Conservation (phyloP, 2,113 vertebrate genomes). For the Plectropomus leopardus region DNA sequence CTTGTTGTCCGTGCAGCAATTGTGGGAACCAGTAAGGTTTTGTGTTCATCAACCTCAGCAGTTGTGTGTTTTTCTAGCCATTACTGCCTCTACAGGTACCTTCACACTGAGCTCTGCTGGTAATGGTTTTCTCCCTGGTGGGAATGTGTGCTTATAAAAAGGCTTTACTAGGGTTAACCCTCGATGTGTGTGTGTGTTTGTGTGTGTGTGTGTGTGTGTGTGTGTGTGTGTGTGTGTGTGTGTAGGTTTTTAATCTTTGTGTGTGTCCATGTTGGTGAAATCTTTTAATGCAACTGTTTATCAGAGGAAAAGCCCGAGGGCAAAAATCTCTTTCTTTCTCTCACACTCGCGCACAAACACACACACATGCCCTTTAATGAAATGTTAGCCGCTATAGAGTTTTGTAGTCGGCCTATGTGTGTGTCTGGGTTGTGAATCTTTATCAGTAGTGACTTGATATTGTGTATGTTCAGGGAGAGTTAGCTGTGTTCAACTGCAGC, state of each 20-base stretch:
- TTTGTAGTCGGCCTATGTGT: slow-evolving; percentile 25
- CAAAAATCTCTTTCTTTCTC: slow-evolving; percentile 32
- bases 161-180: slow-evolving; percentile 43
- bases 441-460: slow-evolving; percentile 60
- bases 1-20: not conserved
- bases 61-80: slow-evolving; percentile 20
- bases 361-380: slow-evolving; percentile 58
- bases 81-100: slow-evolving; percentile 21
- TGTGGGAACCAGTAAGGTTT: not conserved
- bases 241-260: slow-evolving; percentile 21
- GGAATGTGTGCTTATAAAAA: slow-evolving; percentile 23
- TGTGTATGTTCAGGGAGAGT: slow-evolving; percentile 47
- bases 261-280: slow-evolving; percentile 54
- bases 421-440: slow-evolving; percentile 46
- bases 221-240: slow-evolving; percentile 1
- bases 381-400: slow-evolving; percentile 53
- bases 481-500: slow-evolving; percentile 49
- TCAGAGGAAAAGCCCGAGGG: slow-evolving; percentile 63
- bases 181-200: not conserved
- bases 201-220: slow-evolving; percentile 29
- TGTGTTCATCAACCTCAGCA: slow-evolving; percentile 38
- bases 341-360: slow-evolving; percentile 13
- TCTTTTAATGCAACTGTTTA: slow-evolving; percentile 73
- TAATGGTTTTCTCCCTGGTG: slow-evolving; percentile 30
- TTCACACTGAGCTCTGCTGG: not conserved